Percentiles rank a stretch among this genome's conserved stretches.
Evolutionary conservation across 2,797 vertebrate species (phyloP).

Genomic region (Pipistrellus nathusii): DNA sequence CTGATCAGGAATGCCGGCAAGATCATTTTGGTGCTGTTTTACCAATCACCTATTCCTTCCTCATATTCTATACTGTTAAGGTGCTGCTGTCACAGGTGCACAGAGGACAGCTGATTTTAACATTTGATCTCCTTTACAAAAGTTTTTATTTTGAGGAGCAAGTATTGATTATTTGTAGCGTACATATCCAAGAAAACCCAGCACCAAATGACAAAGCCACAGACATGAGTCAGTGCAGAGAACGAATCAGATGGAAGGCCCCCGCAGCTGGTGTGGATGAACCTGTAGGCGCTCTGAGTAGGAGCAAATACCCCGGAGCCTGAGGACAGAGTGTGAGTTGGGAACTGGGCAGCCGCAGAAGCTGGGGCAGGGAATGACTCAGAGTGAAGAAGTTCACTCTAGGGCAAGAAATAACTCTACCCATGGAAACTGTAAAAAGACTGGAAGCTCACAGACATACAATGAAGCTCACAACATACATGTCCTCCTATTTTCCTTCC

Average conservation of each 20-base stretch:
- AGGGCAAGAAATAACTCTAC: background rate
- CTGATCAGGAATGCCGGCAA: background rate
- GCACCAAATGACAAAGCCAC: background rate
- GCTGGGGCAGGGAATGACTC: background rate
- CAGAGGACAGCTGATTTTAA: slow-evolving; percentile 40
- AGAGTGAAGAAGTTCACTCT: background rate
- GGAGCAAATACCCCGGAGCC: background rate
- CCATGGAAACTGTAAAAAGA: background rate
- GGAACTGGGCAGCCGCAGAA: background rate
- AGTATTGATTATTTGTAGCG: slow-evolving; percentile 37
- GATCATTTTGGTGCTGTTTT: slow-evolving; percentile 12
- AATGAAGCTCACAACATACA: no score
- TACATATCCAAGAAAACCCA: slow-evolving; percentile 1
- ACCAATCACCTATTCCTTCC: background rate
- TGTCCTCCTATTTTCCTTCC: background rate
- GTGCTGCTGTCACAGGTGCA: background rate
- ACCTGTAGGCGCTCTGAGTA: background rate
- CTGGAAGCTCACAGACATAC: background rate
- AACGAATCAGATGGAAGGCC: slow-evolving; percentile 15
- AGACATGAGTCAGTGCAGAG: slow-evolving; percentile 1
- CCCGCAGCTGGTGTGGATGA: background rate
- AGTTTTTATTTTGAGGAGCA: background rate
- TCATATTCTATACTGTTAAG: background rate
- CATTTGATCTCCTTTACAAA: background rate
- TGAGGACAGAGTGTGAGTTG: background rate